Conservation (phyloP, 2,797 vertebrate genomes). For the Xenops minutus region DNA sequence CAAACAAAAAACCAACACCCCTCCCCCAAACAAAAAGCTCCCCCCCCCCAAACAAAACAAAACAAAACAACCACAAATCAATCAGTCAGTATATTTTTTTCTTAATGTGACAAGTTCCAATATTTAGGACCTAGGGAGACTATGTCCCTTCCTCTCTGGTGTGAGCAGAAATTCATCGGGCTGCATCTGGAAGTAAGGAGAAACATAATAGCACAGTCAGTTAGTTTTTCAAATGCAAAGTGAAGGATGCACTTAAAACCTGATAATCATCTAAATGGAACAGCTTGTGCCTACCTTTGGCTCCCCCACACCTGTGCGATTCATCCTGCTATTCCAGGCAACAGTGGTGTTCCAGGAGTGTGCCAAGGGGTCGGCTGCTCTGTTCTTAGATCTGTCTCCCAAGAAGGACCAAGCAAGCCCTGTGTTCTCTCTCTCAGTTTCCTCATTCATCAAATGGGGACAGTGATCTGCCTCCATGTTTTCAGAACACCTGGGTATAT, state of each 20-base stretch:
- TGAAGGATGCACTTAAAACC: neutral
- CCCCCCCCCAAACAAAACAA: neutral
- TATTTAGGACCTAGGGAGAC: neutral
- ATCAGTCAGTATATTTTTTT: neutral
- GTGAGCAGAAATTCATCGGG: neutral
- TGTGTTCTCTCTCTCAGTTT: neutral
- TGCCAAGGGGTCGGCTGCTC: neutral
- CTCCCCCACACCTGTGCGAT: neutral
- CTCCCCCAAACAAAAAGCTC: neutral
- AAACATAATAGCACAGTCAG: neutral
- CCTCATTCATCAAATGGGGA: slow-evolving; percentile 7
- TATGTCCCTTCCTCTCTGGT: neutral
- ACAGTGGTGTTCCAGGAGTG: neutral
- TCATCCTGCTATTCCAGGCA: neutral
- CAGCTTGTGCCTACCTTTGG: neutral
- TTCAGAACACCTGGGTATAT: slow-evolving; percentile 2
- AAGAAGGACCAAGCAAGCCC: neutral
- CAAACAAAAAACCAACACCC: neutral
- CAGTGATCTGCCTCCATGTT: neutral
- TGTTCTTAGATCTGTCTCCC: neutral
- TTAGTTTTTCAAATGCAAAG: slow-evolving; percentile 32
- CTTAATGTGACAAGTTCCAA: neutral
- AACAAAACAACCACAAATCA: neutral
- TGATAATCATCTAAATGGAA: neutral
- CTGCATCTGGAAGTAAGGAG: neutral